Base-by-base conservation (phyloP, 2,113 vertebrate species). In the Hemibates koningsi region DNA sequence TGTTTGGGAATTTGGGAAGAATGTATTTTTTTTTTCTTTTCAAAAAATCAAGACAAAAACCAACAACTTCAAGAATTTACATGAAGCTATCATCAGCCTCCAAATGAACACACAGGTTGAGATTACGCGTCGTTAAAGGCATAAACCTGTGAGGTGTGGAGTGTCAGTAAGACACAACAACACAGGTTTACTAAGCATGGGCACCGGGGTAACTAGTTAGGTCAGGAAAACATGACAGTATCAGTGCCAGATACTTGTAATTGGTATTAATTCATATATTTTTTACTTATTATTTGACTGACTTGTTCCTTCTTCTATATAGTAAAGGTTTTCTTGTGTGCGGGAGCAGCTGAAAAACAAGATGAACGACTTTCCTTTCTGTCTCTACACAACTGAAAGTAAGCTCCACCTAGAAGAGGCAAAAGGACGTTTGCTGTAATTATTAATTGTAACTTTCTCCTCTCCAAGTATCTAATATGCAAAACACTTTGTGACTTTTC, bases 401-500 rank as follows among this genome's bases (percentile, higher is more conserved):
- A 63, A 48, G 24, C 24, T 50, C 71, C 71, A 76, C 43, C 71
- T 19, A 29, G 21, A 76, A 48, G 13, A 73, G 21, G 68, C 38
- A 73, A 27, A 45, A 45, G 21, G 8, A 73, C 0, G 13, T 73
- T 17, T 16, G 14, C 12, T 73, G 21, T 73, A 24, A 45, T 45
- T 41, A 24, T 24, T 43, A 41, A 43, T 71, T 71, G n/a, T 9
- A 14, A 71, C 36, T 43, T 71, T 71, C 21, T 71, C 66, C 7
- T 6, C 21, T 71, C 5, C 13, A 45, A 43, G 41, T 43, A 45
- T 73, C 41, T 73, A 17, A 73, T 1, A 45, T 45, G 12, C 66
- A 24, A 73, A 73, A 41, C 17, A 73, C 14, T 73, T 73, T 73
- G 68, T 73, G 41, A 73, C 21, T 45, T 29, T 73, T 48, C 68